Conservation (phyloP, 2,797 vertebrate species). For the Myotis pilosus region DNA sequence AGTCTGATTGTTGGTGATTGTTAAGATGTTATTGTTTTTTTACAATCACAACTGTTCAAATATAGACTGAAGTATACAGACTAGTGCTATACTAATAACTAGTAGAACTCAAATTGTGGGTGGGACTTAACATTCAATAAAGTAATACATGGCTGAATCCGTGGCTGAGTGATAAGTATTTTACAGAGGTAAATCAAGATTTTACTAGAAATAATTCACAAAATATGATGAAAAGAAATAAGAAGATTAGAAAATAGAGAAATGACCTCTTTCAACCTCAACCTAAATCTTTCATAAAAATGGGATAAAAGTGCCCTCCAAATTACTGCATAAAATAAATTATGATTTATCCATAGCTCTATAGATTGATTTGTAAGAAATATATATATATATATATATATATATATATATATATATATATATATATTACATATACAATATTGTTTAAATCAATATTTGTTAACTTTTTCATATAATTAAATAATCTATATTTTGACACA, state of each 20-base stretch:
- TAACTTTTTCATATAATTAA: not conserved
- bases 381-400: not conserved
- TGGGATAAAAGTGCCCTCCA: not conserved
- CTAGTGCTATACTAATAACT: not conserved
- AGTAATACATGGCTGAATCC: not conserved
- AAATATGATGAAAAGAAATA: not conserved
- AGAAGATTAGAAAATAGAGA: not conserved
- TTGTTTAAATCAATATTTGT: not conserved
- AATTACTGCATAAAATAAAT: not conserved
- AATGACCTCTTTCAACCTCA: not conserved
- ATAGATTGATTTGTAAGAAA: not conserved
- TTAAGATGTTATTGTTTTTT: not conserved
- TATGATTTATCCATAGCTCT: not conserved
- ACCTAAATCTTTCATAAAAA: not conserved
- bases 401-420: not conserved
- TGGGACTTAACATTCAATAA: not conserved
- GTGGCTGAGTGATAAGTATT: not conserved
- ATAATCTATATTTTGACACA: not conserved
- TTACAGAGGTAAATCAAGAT: not conserved
- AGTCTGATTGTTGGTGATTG: not conserved
- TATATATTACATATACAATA: not conserved
- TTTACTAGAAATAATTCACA: not conserved
- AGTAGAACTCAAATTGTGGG: not conserved
- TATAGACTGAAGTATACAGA: not conserved
- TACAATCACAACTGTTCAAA: not conserved